Base-by-base conservation (phyloP, 2,797 vertebrate genomes). In the Numenius phaeopus region DNA sequence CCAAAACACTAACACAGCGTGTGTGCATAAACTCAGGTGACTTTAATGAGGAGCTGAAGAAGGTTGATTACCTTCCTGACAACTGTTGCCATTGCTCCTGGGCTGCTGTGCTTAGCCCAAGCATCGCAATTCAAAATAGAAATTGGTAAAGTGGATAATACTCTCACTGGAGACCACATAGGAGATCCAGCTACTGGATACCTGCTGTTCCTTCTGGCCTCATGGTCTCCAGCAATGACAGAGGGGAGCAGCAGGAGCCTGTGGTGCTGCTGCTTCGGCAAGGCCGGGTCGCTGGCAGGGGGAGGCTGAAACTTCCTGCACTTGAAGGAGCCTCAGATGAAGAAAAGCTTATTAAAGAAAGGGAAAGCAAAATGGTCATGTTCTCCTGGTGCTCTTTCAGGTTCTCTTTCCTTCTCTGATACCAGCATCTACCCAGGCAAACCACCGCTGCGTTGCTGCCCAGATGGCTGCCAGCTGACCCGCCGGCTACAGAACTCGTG, bases 201-300 rank as follows among this genome's bases (percentile, higher is more conserved):
- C 14, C 78, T 40, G 24, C 1, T 3, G 37, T 54, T 65, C 32
- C 32, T 87, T 30, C 65, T 49, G 34, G 10, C 9, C 20, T 52
- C 0, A 0, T 5, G 34, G 29, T 86, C 47, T 66, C 47, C 78
- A 73, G 3, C 42, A 61, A 2, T 24, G 44, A 9, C 7, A 49
- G 18, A 66, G 42, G 29, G 26, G 21, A 83, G 42, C 72, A 78
- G 47, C 42, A 58, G 44, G 39, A 88, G 27, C 57, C 44, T 39
- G 34, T 2, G 40, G 15, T 82, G 71, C 47, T 2, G 5, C 71
- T 59, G 40, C 34, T 75, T 8, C 69, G 22, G 62, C 64, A 58
- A 17, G 65, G 58, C 64, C 1, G 2, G 7, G 22, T n/a, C 1
- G 0, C 22, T 2, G 16, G 14, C 1, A 4, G 13, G 9, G 8